phyloP scores from a whole-genome alignment of 2,888 invertebrate genomes.

The Acleris sparsana region DNA sequence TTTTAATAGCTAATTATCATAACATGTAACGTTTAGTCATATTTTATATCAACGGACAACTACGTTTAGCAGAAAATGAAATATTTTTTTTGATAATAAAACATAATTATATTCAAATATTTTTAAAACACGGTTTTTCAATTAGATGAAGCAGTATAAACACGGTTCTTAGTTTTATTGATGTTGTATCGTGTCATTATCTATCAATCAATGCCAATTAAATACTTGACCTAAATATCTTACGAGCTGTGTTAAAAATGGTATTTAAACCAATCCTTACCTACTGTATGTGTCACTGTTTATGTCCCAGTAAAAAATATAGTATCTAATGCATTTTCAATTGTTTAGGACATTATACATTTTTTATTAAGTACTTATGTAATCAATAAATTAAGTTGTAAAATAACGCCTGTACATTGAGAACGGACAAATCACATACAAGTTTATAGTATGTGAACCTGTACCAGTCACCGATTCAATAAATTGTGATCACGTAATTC shows the following conservation, averaged over 20 bases:
- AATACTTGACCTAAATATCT: conserved; percentile 42
- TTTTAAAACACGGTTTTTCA: not conserved
- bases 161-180: conserved; percentile 8
- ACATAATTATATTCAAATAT: not conserved
- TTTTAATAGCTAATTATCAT: no score
- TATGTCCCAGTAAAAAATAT: not conserved
- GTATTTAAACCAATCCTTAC: not conserved
- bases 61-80: no score
- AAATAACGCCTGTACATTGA: conserved; percentile 9
- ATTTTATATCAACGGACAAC: no score
- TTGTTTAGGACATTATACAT: not conserved
- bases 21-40: no score
- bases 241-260: conserved; percentile 32
- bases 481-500: conserved; percentile 16
- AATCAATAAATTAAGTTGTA: not conserved
- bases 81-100: not conserved
- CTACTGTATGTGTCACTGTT: not conserved
- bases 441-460: conserved; percentile 21
- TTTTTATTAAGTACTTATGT: not conserved
- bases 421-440: conserved; percentile 15
- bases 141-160: conserved; percentile 1
- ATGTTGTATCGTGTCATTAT: conserved; percentile 33
- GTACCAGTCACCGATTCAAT: conserved; percentile 9
- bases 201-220: conserved; percentile 43
- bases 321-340: not conserved